These are phyloP conservation scores for Lepisosteus oculatus DNA, from an alignment of 2,113 vertebrate genomes.

Conservation along the genomic window DNA sequence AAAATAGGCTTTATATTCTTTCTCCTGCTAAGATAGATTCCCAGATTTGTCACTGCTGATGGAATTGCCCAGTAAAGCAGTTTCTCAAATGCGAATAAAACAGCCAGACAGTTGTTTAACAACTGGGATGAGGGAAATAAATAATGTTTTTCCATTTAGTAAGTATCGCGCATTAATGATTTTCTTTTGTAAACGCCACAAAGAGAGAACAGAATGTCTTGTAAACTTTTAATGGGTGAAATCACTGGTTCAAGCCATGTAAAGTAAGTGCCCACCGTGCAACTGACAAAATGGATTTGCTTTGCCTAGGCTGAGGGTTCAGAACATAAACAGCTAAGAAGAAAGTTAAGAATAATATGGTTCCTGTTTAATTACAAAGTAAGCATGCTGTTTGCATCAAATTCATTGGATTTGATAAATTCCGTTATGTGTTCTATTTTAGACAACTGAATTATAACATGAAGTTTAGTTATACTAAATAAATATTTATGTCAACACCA, in stretches of 20 bases:
- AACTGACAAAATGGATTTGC: not conserved
- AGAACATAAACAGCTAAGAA: not conserved
- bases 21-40: no score
- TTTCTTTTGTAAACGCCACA: not conserved
- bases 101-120: not conserved
- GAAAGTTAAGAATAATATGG: no score
- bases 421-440: no score
- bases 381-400: no score
- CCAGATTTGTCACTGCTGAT: not conserved
- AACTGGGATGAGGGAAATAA: not conserved
- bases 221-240: slow-evolving; percentile 1
- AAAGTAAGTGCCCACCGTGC: not conserved
- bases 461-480: no score
- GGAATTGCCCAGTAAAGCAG: not conserved
- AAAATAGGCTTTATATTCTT: not conserved
- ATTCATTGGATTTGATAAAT: no score
- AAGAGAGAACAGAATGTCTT: not conserved
- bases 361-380: no score
- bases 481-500: no score
- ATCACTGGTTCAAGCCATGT: not conserved
- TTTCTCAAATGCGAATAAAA: not conserved
- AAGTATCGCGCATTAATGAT: slow-evolving; percentile 8
- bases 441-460: no score
- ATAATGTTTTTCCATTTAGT: not conserved
- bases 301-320: not conserved